Evolutionary conservation across 2,113 vertebrate genomes (phyloP).

Genomic region (Amazona vittata): DNA sequence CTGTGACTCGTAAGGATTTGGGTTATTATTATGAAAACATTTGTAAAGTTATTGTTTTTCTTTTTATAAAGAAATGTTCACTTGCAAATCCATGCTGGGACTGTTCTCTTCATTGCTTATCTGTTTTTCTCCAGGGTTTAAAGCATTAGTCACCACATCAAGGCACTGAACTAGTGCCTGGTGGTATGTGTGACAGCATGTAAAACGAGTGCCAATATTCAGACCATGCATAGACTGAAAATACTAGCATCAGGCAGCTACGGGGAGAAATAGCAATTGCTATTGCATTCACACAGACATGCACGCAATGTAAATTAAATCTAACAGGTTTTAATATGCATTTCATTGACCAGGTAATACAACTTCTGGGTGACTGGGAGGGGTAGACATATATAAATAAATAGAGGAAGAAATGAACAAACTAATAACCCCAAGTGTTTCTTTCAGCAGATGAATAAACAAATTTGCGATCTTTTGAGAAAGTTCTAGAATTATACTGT

Average conservation of each 20-base stretch:
- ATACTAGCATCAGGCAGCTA: background rate
- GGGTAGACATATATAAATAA: background rate
- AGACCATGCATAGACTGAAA: background rate
- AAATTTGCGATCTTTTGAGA: background rate
- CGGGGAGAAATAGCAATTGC: background rate
- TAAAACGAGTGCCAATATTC: background rate
- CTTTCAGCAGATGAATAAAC: background rate
- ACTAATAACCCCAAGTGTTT: background rate
- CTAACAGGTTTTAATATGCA: background rate
- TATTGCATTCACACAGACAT: background rate
- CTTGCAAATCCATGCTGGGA: background rate
- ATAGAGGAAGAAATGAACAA: background rate
- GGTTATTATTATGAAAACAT: conserved; percentile 1
- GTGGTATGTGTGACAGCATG: background rate
- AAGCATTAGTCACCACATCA: background rate
- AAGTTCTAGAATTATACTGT: background rate
- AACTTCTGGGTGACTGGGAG: background rate
- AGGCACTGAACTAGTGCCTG: background rate
- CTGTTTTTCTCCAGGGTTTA: background rate
- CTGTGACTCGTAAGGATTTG: background rate
- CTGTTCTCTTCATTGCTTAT: background rate
- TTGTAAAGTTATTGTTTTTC: conserved; percentile 1
- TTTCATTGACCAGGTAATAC: background rate
- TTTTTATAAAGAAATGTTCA: background rate
- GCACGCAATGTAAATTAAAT: background rate